Evolutionary conservation across 2,888 invertebrate species (phyloP), one percentile per base, ranked within the genome.

Genomic region (Pandemis heparana): DNA sequence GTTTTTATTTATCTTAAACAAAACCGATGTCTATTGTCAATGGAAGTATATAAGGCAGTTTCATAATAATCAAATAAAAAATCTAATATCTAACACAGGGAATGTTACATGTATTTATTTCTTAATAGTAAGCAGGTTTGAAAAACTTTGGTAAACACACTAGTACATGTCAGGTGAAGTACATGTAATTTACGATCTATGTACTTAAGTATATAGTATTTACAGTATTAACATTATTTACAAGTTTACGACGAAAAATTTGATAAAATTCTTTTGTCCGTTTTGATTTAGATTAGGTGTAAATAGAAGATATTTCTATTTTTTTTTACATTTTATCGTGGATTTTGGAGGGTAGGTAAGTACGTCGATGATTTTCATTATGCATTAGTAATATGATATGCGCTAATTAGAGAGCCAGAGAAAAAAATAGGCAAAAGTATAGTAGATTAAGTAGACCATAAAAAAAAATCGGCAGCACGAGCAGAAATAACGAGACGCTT

Each of bases 171-270:
- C 18, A 53, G 53, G 53, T 53, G 53, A 18, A 53, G 39, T 43
- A 60, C 39, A 23, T 65, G 61, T 23, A 53, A 23, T 23, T 53
- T 56, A 67, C 1, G 16, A 53, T 9, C 7, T 39, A 51, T 32
- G n/a, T 62, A 67, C 41, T 39, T 56, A 43, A 56, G 39, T 53
- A 74, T 2, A 14, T 51, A 67, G 46, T 77, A 79, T 77, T 72
- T 78, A 79, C 79, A 79, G 63, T 79, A 78, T 79, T 75, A 65
- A 79, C 75, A 77, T 68, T 80, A 79, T 80, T 78, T 80, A 80
- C 79, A 79, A 53, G 39, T 59, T 12, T n/a, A 38, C 51, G 2
- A 32, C 2, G 23, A 32, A 32, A 32, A 23, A 23, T 10, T 23
- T 23, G 10, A 56, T 9, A 23, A 56, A 4, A 56, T 56, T 10